Evolutionary conservation across 2,888 invertebrate species (phyloP), one percentile per base, ranked within the genome.

Genomic region (Ormyrus thymus): DNA sequence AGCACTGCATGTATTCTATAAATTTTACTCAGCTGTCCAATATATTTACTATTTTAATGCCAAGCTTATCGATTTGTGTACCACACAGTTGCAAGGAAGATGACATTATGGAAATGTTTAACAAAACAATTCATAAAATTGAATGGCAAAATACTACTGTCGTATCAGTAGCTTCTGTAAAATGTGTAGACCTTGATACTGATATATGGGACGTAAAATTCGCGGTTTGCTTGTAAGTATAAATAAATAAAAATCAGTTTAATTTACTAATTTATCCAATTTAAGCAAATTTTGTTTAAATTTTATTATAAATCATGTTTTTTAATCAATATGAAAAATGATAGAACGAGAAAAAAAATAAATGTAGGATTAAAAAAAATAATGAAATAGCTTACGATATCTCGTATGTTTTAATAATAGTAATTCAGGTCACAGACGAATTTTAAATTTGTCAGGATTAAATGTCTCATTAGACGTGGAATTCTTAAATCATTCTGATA

Each of bases 41-140:
- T 15, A 82, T 81, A 46, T 81, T 82, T 55, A 3, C 0, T 81
- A 86, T 11, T 80, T 88, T 50, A 80, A 82, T 6, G 87, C 89
- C 46, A 85, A 84, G n/a, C 87, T 90, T 86, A 29, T 88, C 91
- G 0, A 87, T 90, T 65, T 91, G 91, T 82, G 80, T 91, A 46
- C 91, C 92, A 8, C 86, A 89, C 48, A 86, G 89, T 4, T 92
- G 92, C 82, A 82, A 83, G 7, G 75, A 85, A 5, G 69, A 83
- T 0, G 90, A 91, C 58, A 83, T 91, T 4, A 79, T 45, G 1
- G n/a, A 29, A 8, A 46, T 83, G 0, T 6, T 84, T 10, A 66
- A 83, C 45, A 4, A 8, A 1, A 53, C 76, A 1, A 78, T 70
- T 7, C 46, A 59, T 48, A 7, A 9, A 1, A 45, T 7, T 1